Percentiles rank a stretch among this genome's conserved stretches.
Conservation (phyloP, 2,888 invertebrate genomes). For the Apomyelois bistriatella region DNA sequence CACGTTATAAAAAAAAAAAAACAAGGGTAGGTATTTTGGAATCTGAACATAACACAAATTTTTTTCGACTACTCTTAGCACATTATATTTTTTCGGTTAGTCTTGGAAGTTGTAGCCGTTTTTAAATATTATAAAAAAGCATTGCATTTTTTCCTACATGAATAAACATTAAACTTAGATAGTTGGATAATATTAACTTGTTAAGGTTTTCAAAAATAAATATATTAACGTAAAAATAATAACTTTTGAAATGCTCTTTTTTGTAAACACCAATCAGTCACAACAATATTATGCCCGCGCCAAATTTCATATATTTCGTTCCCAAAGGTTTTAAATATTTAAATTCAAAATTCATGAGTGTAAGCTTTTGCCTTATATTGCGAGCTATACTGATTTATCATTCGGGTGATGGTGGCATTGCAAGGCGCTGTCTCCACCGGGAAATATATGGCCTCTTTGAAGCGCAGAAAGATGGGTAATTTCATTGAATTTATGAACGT, state of each 20-base stretch:
- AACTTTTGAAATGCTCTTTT: neutral
- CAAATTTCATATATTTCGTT: neutral
- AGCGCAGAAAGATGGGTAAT: conserved; percentile 76
- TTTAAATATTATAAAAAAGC: no score
- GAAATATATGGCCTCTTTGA: conserved; percentile 75
- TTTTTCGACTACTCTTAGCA: no score
- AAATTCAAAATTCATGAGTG: conserved; percentile 33
- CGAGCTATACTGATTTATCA: conserved; percentile 66
- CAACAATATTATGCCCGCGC: conserved; percentile 8
- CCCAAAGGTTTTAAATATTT: conserved; percentile 16
- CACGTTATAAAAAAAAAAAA: no score
- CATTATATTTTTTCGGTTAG: no score
- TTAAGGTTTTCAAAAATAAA: no score
- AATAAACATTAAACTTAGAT: no score
- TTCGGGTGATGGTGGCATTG: conserved; percentile 67
- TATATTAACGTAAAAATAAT: neutral
- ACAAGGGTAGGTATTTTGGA: no score
- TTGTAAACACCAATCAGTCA: conserved; percentile 9
- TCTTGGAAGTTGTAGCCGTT: no score
- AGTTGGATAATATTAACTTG: no score
- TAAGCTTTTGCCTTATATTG: conserved; percentile 41
- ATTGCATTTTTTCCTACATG: no score
- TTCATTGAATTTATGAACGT: conserved; percentile 76
- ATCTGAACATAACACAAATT: no score
- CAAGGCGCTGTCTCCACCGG: conserved; percentile 63